These are phyloP conservation scores for Calliphora vicina DNA, from an alignment of 1,140 invertebrate genomes.

Conservation along the genomic window DNA sequence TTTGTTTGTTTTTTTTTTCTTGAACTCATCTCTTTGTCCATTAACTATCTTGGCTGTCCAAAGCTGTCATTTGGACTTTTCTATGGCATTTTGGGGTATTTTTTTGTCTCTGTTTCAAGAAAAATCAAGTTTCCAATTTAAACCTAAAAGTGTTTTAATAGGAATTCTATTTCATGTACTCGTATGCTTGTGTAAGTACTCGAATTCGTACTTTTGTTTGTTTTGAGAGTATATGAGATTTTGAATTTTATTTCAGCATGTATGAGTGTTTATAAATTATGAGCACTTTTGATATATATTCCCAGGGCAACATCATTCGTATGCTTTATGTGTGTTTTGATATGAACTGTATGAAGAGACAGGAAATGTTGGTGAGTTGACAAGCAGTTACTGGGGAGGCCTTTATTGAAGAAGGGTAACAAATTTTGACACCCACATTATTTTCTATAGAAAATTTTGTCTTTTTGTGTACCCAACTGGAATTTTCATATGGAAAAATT, in stretches of 20 bases:
- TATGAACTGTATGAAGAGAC: neutral
- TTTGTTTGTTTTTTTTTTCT: too few species aligned
- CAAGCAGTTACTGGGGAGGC: too few species aligned
- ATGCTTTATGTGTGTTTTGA: neutral
- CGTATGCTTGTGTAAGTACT: neutral
- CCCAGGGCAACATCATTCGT: neutral
- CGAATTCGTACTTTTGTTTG: neutral
- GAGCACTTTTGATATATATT: neutral
- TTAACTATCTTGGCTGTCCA: too few species aligned
- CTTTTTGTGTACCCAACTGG: too few species aligned
- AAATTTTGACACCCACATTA: too few species aligned
- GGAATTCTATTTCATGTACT: neutral
- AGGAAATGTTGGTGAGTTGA: too few species aligned
- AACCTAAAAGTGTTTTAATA: neutral
- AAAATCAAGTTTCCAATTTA: neutral
- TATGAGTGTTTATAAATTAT: constrained; percentile 9
- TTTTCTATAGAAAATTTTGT: too few species aligned
- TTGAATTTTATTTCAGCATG: neutral
- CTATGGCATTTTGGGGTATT: too few species aligned
- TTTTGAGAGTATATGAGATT: neutral
- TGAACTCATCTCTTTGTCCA: too few species aligned
- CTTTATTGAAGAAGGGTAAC: too few species aligned
- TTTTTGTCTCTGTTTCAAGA: too few species aligned
- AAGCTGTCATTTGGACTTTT: too few species aligned
- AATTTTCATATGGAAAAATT: neutral